A percentile compares a stretch with the other conserved stretches of the same genome.
These are phyloP conservation scores for Anagrus nilaparvatae DNA, from an alignment of 1,140 invertebrate species.

Conservation along the genomic window DNA sequence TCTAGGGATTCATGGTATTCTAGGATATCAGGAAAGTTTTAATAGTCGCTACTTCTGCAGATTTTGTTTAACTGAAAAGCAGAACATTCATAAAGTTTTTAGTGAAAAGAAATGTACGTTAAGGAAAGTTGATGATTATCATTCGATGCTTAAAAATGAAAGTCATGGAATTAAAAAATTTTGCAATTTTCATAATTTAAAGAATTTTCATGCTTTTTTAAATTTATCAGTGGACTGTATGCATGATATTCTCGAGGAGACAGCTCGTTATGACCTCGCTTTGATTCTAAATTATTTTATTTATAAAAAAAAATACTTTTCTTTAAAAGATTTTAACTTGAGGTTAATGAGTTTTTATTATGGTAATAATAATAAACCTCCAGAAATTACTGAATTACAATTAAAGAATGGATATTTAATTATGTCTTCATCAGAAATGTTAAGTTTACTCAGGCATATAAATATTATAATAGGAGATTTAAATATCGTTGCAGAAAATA, in stretches of 20 bases:
- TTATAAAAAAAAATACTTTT: not conserved
- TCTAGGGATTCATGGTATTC: conserved; percentile 11
- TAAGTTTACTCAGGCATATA: not conserved
- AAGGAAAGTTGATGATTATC: not conserved
- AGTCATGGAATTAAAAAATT: not conserved
- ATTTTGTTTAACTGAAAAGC: conserved; percentile 10
- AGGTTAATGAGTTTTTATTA: conserved; percentile 1
- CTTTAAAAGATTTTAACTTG: not conserved
- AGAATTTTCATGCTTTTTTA: conserved; percentile 1
- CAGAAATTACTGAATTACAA: not conserved
- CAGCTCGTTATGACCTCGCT: conserved; percentile 2
- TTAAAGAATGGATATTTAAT: conserved; percentile 3
- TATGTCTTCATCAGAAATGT: conserved; percentile 5
- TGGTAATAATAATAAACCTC: conserved; percentile 1
- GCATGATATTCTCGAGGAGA: conserved; percentile 2
- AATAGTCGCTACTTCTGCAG: conserved; percentile 12
- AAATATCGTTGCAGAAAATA: too few relatives aligned
- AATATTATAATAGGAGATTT: conserved; percentile 1
- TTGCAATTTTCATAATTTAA: not conserved
- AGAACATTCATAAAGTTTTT: not conserved
- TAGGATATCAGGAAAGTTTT: conserved; percentile 17
- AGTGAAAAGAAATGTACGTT: not conserved
- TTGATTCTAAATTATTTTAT: conserved; percentile 1
- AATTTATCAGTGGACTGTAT: conserved; percentile 5
- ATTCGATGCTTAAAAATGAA: not conserved